Conservation (phyloP, 2,888 invertebrate species). For the Hyposoter dolosus region DNA sequence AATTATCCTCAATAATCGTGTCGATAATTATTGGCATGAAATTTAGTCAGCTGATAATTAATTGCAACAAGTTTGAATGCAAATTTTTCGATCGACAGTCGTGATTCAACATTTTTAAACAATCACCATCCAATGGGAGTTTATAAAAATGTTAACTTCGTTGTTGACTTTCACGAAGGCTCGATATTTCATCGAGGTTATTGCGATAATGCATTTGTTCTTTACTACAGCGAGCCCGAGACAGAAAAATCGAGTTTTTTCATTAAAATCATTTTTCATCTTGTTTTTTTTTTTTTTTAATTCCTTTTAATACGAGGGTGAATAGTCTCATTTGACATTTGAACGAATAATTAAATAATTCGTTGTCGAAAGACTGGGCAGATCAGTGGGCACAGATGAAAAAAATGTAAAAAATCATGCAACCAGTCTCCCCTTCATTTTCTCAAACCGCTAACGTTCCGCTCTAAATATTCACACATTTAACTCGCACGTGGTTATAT, state of each 20-base stretch:
- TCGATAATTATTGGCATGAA: background rate
- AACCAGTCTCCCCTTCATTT: conserved; percentile 64
- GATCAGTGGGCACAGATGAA: conserved; percentile 38
- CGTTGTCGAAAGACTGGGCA: conserved; percentile 33
- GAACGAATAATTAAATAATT: background rate
- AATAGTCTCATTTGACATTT: conserved; percentile 1
- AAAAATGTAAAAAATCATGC: conserved; percentile 25
- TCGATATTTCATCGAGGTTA: conserved; percentile 1
- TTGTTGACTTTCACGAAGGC: conserved; percentile 23
- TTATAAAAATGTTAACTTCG: background rate
- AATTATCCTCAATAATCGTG: background rate
- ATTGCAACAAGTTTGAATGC: background rate
- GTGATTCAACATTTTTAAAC: background rate
- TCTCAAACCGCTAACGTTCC: conserved; percentile 68
- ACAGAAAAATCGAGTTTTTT: background rate
- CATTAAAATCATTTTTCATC: background rate
- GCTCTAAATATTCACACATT: conserved; percentile 67
- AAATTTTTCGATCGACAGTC: background rate
- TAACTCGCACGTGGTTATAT: conserved; percentile 47
- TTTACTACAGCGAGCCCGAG: background rate
- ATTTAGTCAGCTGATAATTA: background rate
- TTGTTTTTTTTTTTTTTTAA: too few species aligned
- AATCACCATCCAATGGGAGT: background rate
- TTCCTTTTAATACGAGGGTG: background rate
- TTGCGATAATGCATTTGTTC: background rate